Conservation (phyloP, 1,140 invertebrate genomes). For the Pemphigus obesinymphae region DNA sequence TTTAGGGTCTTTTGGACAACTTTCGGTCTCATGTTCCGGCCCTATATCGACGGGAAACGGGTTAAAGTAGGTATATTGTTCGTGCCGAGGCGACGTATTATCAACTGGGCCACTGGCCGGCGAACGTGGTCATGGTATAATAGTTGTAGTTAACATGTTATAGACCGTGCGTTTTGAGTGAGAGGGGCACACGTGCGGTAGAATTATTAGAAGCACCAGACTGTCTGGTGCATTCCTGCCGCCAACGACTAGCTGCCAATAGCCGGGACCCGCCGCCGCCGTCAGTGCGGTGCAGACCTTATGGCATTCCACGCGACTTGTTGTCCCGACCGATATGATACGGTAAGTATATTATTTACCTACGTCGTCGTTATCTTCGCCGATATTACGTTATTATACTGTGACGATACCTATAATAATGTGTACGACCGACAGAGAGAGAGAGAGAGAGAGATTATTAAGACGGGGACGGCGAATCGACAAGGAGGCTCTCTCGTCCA, state of each 20-base stretch:
- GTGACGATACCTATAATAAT: not conserved
- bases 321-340: not conserved
- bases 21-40: no score
- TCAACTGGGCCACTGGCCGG: no score
- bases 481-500: not conserved
- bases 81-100: no score
- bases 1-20: no score
- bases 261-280: not conserved
- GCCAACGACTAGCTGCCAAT: not conserved
- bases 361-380: no score
- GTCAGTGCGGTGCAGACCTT: no score
- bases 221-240: slow-evolving; percentile 29
- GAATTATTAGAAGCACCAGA: slow-evolving; percentile 33
- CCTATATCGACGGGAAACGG: no score
- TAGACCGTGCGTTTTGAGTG: not conserved
- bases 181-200: not conserved
- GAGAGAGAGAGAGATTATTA: not conserved
- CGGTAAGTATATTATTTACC: not conserved
- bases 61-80: no score
- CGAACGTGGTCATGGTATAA: no score
- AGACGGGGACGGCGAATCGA: not conserved
- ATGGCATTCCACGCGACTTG: slow-evolving; percentile 12
- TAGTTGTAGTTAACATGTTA: slow-evolving; percentile 6
- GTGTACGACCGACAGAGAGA: not conserved
- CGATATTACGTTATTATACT: not conserved